phyloP scores from a whole-genome alignment of 2,888 invertebrate genomes.

The Acronicta alni region DNA sequence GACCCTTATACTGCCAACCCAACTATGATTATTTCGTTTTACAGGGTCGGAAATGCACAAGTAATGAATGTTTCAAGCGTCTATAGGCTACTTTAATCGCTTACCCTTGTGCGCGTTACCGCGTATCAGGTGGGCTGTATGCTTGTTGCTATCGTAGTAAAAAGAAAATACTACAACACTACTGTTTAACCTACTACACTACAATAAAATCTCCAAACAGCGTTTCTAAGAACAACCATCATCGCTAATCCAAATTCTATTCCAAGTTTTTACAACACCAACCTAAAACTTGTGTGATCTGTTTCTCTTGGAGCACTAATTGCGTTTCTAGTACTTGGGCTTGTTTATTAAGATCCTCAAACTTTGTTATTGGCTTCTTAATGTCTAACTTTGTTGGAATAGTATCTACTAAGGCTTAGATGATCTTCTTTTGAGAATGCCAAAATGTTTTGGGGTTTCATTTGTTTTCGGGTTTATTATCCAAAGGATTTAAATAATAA shows the following conservation, averaged over 20 bases:
- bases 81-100: too few relatives aligned
- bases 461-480: slow-evolving; percentile 3
- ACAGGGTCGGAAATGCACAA: too few relatives aligned
- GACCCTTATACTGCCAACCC: too few relatives aligned
- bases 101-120: too few relatives aligned
- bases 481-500: not conserved
- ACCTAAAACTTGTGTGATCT: slow-evolving; percentile 50
- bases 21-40: too few relatives aligned
- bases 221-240: not conserved
- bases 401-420: slow-evolving; percentile 16
- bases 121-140: too few relatives aligned
- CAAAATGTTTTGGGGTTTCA: slow-evolving; percentile 18
- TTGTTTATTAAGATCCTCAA: slow-evolving; percentile 56
- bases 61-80: too few relatives aligned
- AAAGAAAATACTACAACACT: too few relatives aligned
- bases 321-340: slow-evolving; percentile 50
- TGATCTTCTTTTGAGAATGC: slow-evolving; percentile 31
- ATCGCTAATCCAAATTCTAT: slow-evolving; percentile 34
- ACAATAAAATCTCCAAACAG: not conserved
- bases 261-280: slow-evolving; percentile 41
- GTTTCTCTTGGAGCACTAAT: slow-evolving; percentile 50
- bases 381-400: slow-evolving; percentile 46
- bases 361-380: slow-evolving; percentile 57
- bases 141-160: too few relatives aligned
- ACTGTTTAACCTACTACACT: not conserved